Percentiles rank a stretch among this genome's conserved stretches.
Conservation (phyloP, 1,140 invertebrate genomes). For the Drosophila cardini region DNA sequence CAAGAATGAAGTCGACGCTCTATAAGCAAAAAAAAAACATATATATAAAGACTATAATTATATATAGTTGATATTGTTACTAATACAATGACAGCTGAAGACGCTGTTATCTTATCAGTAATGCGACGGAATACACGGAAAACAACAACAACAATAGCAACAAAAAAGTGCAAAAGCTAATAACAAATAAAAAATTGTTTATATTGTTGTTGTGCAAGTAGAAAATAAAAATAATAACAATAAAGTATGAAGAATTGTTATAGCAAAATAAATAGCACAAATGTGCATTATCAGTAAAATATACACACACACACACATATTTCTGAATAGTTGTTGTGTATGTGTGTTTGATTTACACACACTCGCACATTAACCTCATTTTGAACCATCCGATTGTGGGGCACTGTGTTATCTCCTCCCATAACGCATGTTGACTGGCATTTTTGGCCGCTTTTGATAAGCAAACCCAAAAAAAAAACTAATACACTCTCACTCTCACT, state of each 20-base stretch:
- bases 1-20: slow-evolving; percentile 6
- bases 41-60: slow-evolving; percentile 10
- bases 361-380: slow-evolving; percentile 72
- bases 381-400: slow-evolving; percentile 78
- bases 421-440: slow-evolving; percentile 63
- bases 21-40: background rate
- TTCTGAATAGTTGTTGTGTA: slow-evolving; percentile 5
- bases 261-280: slow-evolving; percentile 80
- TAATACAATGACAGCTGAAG: slow-evolving; percentile 4
- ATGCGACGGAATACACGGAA: slow-evolving; percentile 38
- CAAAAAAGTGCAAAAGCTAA: slow-evolving; percentile 42
- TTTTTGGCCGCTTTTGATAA: slow-evolving; percentile 53
- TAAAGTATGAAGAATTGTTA: slow-evolving; percentile 43
- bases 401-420: slow-evolving; percentile 73
- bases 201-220: slow-evolving; percentile 43
- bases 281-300: slow-evolving; percentile 75
- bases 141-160: slow-evolving; percentile 12
- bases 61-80: slow-evolving; percentile 16
- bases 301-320: background rate
- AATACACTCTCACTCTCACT: background rate
- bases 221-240: slow-evolving; percentile 51
- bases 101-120: slow-evolving; percentile 50
- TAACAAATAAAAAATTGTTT: slow-evolving; percentile 38
- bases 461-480: slow-evolving; percentile 9
- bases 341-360: slow-evolving; percentile 39